These are phyloP conservation scores for Enhydra lutris DNA, from an alignment of 2,113 vertebrate species.

Conservation along the genomic window DNA sequence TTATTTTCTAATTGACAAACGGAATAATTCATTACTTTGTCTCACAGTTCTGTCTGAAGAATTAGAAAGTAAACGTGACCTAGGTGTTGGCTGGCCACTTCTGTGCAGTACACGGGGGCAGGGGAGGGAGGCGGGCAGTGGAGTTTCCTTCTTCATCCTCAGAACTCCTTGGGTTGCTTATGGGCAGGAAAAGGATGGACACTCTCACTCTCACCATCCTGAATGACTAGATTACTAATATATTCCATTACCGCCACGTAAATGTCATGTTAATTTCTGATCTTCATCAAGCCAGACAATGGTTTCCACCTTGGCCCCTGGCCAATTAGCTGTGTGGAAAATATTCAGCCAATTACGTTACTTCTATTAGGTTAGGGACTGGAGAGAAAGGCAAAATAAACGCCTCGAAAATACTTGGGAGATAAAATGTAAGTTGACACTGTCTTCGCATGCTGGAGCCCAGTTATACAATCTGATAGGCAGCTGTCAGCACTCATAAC, in stretches of 20 bases:
- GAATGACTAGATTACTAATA: slow-evolving; percentile 89
- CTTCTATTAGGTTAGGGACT: slow-evolving; percentile 84
- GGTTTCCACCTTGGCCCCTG: slow-evolving; percentile 86
- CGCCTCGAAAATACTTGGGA: slow-evolving; percentile 81
- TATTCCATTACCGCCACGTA: slow-evolving; percentile 94
- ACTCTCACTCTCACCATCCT: slow-evolving; percentile 86
- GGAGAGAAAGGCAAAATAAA: slow-evolving; percentile 84
- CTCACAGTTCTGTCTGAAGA: slow-evolving; percentile 82
- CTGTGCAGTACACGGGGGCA: slow-evolving; percentile 71
- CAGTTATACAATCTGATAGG: slow-evolving; percentile 86
- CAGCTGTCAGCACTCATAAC: slow-evolving; percentile 88
- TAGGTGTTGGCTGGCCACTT: slow-evolving; percentile 82
- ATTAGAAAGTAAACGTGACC: slow-evolving; percentile 90
- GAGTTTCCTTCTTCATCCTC: slow-evolving; percentile 86
- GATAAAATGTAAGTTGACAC: slow-evolving; percentile 88
- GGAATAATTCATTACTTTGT: slow-evolving; percentile 90
- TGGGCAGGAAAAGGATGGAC: slow-evolving; percentile 76
- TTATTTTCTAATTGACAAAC: slow-evolving; percentile 87
- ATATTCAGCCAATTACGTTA: slow-evolving; percentile 88
- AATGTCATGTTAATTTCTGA: slow-evolving; percentile 97
- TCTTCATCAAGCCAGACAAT: slow-evolving; percentile 91
- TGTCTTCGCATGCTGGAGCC: slow-evolving; percentile 79
- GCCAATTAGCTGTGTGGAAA: slow-evolving; percentile 90
- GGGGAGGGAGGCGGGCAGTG: slow-evolving; percentile 54
- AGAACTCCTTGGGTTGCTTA: slow-evolving; percentile 83